Evolutionary conservation across 2,888 invertebrate genomes (phyloP).

Genomic region (Drosophila kanekoi): DNA sequence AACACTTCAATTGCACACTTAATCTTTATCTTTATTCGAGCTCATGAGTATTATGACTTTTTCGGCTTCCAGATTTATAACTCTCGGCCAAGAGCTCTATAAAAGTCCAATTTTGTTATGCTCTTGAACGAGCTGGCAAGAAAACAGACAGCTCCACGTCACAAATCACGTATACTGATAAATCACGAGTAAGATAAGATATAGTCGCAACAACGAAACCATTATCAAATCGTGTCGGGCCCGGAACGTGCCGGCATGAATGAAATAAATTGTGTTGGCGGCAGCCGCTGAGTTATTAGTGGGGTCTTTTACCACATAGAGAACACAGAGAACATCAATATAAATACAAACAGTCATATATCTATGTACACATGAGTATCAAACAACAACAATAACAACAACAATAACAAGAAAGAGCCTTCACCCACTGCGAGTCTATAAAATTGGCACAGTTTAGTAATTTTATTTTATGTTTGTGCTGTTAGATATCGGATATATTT

Average conservation of each 20-base stretch:
- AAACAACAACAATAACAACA: not conserved
- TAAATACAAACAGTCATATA: not conserved
- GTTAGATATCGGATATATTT: conserved; percentile 32
- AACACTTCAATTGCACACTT: not conserved
- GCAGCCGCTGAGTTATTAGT: conserved; percentile 2
- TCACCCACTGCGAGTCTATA: conserved; percentile 66
- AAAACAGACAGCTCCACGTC: conserved; percentile 21
- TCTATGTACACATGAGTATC: conserved; percentile 9
- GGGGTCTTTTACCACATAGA: not conserved
- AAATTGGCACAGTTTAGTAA: conserved; percentile 62
- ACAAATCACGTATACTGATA: conserved; percentile 52
- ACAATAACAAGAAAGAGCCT: conserved; percentile 47
- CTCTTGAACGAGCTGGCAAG: not conserved
- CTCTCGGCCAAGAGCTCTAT: not conserved
- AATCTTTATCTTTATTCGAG: not conserved
- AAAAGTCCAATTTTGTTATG: conserved; percentile 4
- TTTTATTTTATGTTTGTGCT: conserved; percentile 7
- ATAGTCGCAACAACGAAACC: conserved; percentile 8
- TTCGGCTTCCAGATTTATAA: conserved; percentile 11
- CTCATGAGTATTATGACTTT: conserved; percentile 1
- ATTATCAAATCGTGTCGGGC: conserved; percentile 18
- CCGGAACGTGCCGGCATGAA: conserved; percentile 45
- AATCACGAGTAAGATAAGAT: conserved; percentile 54
- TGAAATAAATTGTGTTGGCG: conserved; percentile 39
- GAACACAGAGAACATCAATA: conserved; percentile 1